Conservation (phyloP, 2,888 invertebrate species). For the Cotesia congregata region DNA sequence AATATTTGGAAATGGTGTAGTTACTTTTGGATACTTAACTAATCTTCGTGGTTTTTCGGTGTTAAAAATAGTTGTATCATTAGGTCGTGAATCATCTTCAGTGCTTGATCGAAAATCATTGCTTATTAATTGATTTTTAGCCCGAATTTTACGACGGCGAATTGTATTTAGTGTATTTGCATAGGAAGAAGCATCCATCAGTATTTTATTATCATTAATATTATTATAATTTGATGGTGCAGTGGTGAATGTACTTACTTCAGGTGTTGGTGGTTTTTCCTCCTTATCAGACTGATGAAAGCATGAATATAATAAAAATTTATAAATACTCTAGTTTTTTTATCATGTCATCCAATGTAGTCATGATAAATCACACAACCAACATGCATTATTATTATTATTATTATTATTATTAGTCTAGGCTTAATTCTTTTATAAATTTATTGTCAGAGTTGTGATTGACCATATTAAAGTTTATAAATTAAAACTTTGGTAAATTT, state of each 20-base stretch:
- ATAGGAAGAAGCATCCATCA: slow-evolving; percentile 48
- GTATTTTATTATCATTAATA: slow-evolving; percentile 54
- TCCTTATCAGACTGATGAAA: slow-evolving; percentile 64
- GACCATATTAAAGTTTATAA: no score
- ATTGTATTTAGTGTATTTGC: slow-evolving; percentile 51
- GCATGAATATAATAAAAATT: slow-evolving; percentile 64
- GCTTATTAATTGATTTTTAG: slow-evolving; percentile 14
- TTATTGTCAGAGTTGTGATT: background rate
- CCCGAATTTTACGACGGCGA: slow-evolving; percentile 59
- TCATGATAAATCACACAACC: background rate
- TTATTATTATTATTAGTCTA: background rate
- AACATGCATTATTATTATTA: slow-evolving; percentile 6
- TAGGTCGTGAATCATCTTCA: slow-evolving; percentile 12
- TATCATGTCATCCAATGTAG: slow-evolving; percentile 8
- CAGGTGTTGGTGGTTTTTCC: slow-evolving; percentile 62
- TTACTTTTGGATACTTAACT: slow-evolving; percentile 61
- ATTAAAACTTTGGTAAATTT: no score
- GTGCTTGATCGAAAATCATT: slow-evolving; percentile 33
- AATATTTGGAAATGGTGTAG: slow-evolving; percentile 58
- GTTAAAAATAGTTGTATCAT: slow-evolving; percentile 8
- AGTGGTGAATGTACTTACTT: slow-evolving; percentile 66
- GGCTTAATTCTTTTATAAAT: slow-evolving; percentile 3
- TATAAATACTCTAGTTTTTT: slow-evolving; percentile 34
- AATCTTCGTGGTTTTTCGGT: slow-evolving; percentile 49
- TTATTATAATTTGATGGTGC: slow-evolving; percentile 51